phyloP scores from a whole-genome alignment of 1,140 invertebrate genomes.

The Caenorhabditis remanei region DNA sequence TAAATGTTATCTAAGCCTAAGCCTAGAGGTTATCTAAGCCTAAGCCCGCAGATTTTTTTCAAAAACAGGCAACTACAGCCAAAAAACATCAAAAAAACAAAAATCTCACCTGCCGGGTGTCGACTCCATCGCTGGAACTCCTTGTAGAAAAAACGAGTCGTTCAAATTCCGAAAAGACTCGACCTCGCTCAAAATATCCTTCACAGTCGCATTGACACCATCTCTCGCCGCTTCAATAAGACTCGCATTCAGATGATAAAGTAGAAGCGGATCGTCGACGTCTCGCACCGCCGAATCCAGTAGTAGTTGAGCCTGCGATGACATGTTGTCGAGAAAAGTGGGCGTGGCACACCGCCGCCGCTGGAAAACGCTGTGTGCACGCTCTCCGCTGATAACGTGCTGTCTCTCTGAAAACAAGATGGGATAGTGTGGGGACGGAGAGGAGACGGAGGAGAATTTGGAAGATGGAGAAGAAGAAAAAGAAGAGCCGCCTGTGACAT shows the following conservation, averaged over 20 bases:
- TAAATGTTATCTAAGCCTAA: no score
- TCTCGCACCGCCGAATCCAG: constrained; percentile 52
- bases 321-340: constrained; percentile 45
- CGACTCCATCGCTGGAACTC: constrained; percentile 15
- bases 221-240: constrained; percentile 33
- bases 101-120: constrained; percentile 17
- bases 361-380: constrained; percentile 35
- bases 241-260: constrained; percentile 50
- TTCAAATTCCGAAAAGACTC: not conserved
- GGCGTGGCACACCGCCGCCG: constrained; percentile 31
- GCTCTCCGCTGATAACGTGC: constrained; percentile 35
- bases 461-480: not conserved
- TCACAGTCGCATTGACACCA: constrained; percentile 14
- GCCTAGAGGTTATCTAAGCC: no score
- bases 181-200: not conserved
- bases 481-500: constrained; percentile 32
- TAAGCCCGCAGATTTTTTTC: no score
- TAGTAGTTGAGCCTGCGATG: constrained; percentile 39
- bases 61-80: no score
- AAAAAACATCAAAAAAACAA: not conserved
- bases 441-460: not conserved
- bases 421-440: not conserved
- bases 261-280: constrained; percentile 34
- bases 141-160: constrained; percentile 18
- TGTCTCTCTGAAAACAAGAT: constrained; percentile 15